Evolutionary conservation across 2,113 vertebrate species (phyloP), one percentile per base, ranked within the genome.

Genomic region (Hyaena hyaena): DNA sequence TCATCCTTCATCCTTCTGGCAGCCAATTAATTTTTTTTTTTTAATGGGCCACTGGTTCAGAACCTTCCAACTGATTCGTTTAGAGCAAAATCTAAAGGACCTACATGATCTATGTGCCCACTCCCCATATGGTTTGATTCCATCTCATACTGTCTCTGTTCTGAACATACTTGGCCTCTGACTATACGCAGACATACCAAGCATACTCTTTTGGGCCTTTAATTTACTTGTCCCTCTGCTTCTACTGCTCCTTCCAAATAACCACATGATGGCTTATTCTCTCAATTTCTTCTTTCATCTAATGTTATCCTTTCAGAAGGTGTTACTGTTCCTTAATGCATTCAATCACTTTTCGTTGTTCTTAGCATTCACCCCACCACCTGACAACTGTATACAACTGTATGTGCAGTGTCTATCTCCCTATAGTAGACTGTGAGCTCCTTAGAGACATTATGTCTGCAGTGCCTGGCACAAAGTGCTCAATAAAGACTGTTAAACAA

Each of bases 11-110:
- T 79, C 61, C 28, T 95, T 63, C 48, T 33, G 50, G 12, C 16
- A 96, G 43, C 26, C 8, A 26, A 4, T 48, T 85, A 33, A 50
- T n/a, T n/a, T 35, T 24, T 71, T 90, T 88, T 92, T 16, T 3
- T 14, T 89, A 77, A 82, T 77, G 65, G 23, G 17, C 88, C 79
- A 58, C 35, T 61, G 50, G 63, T 89, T 93, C 65, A 81, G 61
- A 95, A 55, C 35, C 63, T 93, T 86, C 9, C 28, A 39, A n/a
- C 65, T 83, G 21, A 33, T 73, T 81, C 53, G 11, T 74, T 96
- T 69, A 85, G 63, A 96, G 79, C 39, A 84, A 90, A 95, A 80
- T 81, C 65, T 68, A 76, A 86, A 93, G 55, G 61, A 33, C 45
- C 83, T 84, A 31, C 3, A 26, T 50, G 92, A 66, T 90, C 43